These are phyloP conservation scores for Tromatobia lineatoria DNA, from an alignment of 2,888 invertebrate genomes.

Conservation along the genomic window DNA sequence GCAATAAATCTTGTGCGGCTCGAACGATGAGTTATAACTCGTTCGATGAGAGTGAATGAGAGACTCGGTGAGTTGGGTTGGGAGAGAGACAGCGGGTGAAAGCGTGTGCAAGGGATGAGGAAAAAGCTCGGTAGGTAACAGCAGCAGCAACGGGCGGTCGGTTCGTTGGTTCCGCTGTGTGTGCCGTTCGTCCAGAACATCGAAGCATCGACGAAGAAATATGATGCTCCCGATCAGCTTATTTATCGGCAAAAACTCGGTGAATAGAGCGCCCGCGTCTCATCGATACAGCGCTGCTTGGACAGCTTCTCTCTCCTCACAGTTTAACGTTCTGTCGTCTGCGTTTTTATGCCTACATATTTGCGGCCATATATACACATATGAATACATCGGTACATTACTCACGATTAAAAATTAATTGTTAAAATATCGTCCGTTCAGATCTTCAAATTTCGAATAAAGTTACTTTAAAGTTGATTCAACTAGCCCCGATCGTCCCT, in stretches of 20 bases:
- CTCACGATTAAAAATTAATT: no score
- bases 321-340: slow-evolving; percentile 26
- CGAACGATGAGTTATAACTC: slow-evolving; percentile 71
- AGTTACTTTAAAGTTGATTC: not conserved
- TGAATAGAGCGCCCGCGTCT: slow-evolving; percentile 67
- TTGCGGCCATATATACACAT: not conserved
- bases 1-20: slow-evolving; percentile 74
- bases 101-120: slow-evolving; percentile 36
- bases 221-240: slow-evolving; percentile 77
- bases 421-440: no score
- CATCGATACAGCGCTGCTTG: slow-evolving; percentile 44
- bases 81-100: not conserved
- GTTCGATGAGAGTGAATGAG: slow-evolving; percentile 44
- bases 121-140: slow-evolving; percentile 29
- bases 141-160: slow-evolving; percentile 23
- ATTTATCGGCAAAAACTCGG: slow-evolving; percentile 77
- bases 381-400: not conserved
- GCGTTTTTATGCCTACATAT: slow-evolving; percentile 6
- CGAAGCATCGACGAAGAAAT: slow-evolving; percentile 76
- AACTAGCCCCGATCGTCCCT: not conserved
- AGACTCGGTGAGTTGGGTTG: slow-evolving; percentile 9
- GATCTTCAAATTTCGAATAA: no score
- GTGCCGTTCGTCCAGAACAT: slow-evolving; percentile 53
- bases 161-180: slow-evolving; percentile 46
- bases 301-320: slow-evolving; percentile 1